Base-by-base conservation (phyloP, 2,113 vertebrate genomes). In the Heptranchias perlo region DNA sequence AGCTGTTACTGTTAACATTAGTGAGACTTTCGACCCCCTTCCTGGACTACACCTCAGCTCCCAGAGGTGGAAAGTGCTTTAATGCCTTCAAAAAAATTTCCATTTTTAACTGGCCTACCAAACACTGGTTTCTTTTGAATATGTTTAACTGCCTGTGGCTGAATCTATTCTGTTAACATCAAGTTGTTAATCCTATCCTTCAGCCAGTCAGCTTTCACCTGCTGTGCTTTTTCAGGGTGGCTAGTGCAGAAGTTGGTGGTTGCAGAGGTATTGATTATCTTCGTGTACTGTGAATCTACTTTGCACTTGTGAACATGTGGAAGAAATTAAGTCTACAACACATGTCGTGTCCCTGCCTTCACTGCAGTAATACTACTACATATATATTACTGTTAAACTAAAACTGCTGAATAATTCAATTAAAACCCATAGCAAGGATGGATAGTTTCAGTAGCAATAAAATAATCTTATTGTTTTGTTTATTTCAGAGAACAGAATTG, bases 401-500 rank as follows among this genome's bases (percentile, higher is more conserved):
- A 16, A 73, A 52, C 47, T 49, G 25, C 62, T 64, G 39, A 25
- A 44, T 65, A 21, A 62, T 65, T 89, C 86, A 39, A 6, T 95
- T 95, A 31, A 95, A 49, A 16, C 11, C 39, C 39, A 67, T 16
- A 31, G 25, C 93, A 95, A 73, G 44, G 47, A 49, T 67, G 10
- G 49, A 52, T 91, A 69, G 47, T 47, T 95, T 95, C 64, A 95
- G 64, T 49, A 52, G 94, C 44, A 95, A 52, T 91, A 91, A 91
- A 35, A 35, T 58, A 7, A 6, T 35, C 21, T 14, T 44, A 25
- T 35, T 65, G 44, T 47, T 93, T 25, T 95, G 94, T 52, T 94
- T 65, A 67, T 69, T 93, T 39, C 62, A n/a, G 35, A 44, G 44
- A 69, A 69, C 28, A 67, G 25, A 69, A 95, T 31, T 49, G 44